Evolutionary conservation across 2,888 invertebrate species (phyloP).

Genomic region (Drosophila testacea): DNA sequence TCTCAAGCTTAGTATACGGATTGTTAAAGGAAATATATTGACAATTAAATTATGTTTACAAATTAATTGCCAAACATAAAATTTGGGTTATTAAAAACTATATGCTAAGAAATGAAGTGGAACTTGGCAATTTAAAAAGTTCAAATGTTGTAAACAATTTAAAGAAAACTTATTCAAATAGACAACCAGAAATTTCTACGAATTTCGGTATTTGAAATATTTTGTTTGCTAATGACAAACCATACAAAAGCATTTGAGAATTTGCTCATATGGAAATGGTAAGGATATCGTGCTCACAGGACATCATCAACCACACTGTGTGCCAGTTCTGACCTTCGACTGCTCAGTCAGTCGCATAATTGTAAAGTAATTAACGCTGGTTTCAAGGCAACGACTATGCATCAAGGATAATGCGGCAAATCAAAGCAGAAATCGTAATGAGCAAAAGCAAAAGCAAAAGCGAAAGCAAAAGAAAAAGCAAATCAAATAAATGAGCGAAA

Average conservation of each 20-base stretch:
- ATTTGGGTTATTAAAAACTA: too few species aligned
- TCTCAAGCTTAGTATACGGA: too few species aligned
- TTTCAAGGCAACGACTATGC: constrained; percentile 38
- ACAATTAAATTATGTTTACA: too few species aligned
- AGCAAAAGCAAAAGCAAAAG: constrained; percentile 7
- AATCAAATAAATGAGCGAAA: constrained; percentile 55
- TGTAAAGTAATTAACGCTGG: constrained; percentile 51
- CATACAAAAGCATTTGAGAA: background rate
- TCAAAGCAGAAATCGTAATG: constrained; percentile 43
- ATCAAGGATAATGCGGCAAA: constrained; percentile 59
- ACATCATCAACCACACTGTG: constrained; percentile 1
- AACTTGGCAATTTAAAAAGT: too few species aligned
- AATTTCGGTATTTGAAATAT: background rate
- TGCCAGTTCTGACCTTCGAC: constrained; percentile 26
- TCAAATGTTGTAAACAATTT: background rate
- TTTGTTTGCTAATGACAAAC: background rate
- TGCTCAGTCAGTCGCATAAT: constrained; percentile 42
- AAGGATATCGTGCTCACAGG: background rate
- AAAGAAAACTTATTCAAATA: background rate
- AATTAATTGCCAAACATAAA: too few species aligned
- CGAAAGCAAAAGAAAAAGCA: constrained; percentile 15
- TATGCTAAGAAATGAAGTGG: too few species aligned
- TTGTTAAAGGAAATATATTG: too few species aligned
- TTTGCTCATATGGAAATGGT: background rate
- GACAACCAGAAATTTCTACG: background rate